Percentiles rank a stretch among this genome's conserved stretches.
phyloP scores from a whole-genome alignment of 2,888 invertebrate species.

The Dryadula phaetusa region DNA sequence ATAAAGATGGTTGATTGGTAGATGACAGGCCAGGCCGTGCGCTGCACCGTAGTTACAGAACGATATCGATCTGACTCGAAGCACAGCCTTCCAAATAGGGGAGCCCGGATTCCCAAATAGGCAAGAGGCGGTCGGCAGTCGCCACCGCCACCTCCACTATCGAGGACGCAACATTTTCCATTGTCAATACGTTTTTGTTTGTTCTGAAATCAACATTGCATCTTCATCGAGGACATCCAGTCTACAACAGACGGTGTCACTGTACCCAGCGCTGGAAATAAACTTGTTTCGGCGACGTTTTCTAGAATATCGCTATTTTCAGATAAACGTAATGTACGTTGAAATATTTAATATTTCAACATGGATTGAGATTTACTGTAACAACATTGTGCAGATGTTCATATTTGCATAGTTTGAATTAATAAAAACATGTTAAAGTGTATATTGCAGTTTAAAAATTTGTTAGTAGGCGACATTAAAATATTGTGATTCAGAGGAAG shows the following conservation, averaged over 20 bases:
- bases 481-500: slow-evolving; percentile 32
- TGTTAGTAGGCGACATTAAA: slow-evolving; percentile 22
- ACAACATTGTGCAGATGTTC: not conserved
- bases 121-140: slow-evolving; percentile 62
- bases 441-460: slow-evolving; percentile 29
- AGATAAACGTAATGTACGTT: slow-evolving; percentile 34
- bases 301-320: slow-evolving; percentile 46
- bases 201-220: slow-evolving; percentile 60
- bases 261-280: slow-evolving; percentile 48
- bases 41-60: slow-evolving; percentile 58
- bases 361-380: slow-evolving; percentile 2
- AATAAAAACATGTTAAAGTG: not conserved
- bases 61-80: slow-evolving; percentile 78
- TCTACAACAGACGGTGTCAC: slow-evolving; percentile 51
- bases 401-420: not conserved
- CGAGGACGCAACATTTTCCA: slow-evolving; percentile 75
- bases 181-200: slow-evolving; percentile 73
- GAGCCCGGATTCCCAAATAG: slow-evolving; percentile 75
- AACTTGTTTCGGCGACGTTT: slow-evolving; percentile 48
- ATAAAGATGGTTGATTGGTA: slow-evolving; percentile 66
- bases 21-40: slow-evolving; percentile 59
- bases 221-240: slow-evolving; percentile 59
- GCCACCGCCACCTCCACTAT: slow-evolving; percentile 57
- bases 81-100: slow-evolving; percentile 82
- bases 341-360: slow-evolving; percentile 24